These are phyloP conservation scores for Tortrix viridana DNA, from an alignment of 2,888 invertebrate genomes.

Conservation along the genomic window DNA sequence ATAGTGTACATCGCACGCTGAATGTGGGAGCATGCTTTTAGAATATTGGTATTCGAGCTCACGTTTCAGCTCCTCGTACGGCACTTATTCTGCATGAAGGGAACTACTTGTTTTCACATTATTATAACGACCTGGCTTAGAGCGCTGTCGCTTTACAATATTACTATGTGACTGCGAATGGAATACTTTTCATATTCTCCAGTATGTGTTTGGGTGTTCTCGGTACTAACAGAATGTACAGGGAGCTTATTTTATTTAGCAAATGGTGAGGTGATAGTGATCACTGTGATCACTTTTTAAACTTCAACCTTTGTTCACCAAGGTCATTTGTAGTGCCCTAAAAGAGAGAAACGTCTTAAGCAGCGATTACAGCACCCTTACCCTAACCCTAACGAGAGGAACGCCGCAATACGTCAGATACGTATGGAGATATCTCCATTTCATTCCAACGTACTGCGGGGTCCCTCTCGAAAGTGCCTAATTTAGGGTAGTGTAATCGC, in stretches of 20 bases:
- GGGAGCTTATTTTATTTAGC: not conserved
- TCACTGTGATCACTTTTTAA: no score
- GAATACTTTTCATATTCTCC: slow-evolving; percentile 3
- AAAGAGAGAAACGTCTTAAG: no score
- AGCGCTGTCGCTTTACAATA: slow-evolving; percentile 18
- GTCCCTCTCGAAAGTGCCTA: no score
- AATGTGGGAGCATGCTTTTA: slow-evolving; percentile 44
- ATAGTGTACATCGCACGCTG: slow-evolving; percentile 32
- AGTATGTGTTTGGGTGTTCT: not conserved
- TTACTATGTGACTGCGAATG: slow-evolving; percentile 11
- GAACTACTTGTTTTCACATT: slow-evolving; percentile 40
- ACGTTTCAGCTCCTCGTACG: slow-evolving; percentile 38
- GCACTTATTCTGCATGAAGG: slow-evolving; percentile 38
- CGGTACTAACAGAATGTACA: not conserved
- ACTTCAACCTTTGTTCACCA: no score
- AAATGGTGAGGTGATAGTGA: no score
- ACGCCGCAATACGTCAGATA: no score
- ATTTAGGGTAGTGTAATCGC: no score
- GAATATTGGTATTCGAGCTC: slow-evolving; percentile 45
- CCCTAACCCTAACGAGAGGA: no score
- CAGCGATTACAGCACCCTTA: no score
- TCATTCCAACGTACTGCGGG: no score
- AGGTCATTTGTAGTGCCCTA: no score
- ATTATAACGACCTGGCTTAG: slow-evolving; percentile 28
- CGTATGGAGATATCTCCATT: no score